Evolutionary conservation across 2,797 vertebrate species (phyloP).

Genomic region (Danio choprae): DNA sequence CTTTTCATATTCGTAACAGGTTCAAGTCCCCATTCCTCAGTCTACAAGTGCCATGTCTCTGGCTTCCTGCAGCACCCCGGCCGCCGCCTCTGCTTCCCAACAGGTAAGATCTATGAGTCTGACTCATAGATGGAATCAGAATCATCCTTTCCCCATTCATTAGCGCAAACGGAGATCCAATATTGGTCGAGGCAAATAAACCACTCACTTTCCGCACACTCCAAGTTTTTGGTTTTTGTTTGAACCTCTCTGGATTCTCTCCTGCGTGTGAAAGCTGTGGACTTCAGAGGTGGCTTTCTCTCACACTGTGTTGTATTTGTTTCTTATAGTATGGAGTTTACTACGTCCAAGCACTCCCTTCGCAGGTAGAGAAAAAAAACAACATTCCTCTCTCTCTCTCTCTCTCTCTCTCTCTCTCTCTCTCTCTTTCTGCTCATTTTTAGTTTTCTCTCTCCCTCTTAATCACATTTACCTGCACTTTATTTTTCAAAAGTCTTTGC

Average conservation of each 20-base stretch:
- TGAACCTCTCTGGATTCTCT: slow-evolving; percentile 44
- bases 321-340: slow-evolving; percentile 72
- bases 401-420: no score
- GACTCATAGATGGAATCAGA: neutral
- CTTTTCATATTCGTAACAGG: slow-evolving; percentile 70
- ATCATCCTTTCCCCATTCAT: neutral
- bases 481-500: slow-evolving; percentile 3
- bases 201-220: neutral
- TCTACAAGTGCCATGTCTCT: slow-evolving; percentile 71
- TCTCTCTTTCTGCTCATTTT: neutral
- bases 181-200: slow-evolving; percentile 8
- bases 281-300: slow-evolving; percentile 49
- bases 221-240: slow-evolving; percentile 1
- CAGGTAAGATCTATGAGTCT: slow-evolving; percentile 74
- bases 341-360: slow-evolving; percentile 67
- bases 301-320: slow-evolving; percentile 70
- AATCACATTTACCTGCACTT: slow-evolving; percentile 30
- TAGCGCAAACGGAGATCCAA: neutral
- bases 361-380: slow-evolving; percentile 69
- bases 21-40: slow-evolving; percentile 79
- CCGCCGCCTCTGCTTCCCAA: slow-evolving; percentile 69
- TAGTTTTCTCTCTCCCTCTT: neutral
- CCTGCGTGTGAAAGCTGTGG: slow-evolving; percentile 59
- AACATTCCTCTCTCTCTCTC: slow-evolving; percentile 39
- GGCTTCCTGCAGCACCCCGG: slow-evolving; percentile 74